Conservation (phyloP, 2,113 vertebrate genomes). For the Triplophysa rosa region DNA sequence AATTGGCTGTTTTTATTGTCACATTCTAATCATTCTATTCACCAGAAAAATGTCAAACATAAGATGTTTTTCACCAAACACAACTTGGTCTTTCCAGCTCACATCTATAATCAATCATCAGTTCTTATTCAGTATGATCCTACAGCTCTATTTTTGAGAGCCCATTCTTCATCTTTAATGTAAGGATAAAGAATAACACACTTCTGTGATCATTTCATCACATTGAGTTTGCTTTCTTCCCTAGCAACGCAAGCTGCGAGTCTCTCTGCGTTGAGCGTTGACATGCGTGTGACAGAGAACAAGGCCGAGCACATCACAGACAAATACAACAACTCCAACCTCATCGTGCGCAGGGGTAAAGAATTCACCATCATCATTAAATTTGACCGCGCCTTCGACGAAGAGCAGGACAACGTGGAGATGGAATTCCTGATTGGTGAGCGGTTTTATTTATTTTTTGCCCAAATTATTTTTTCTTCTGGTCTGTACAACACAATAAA, state of each 20-base stretch:
- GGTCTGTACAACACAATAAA: not conserved
- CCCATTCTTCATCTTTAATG: too few relatives aligned
- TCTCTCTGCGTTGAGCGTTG: constrained; percentile 57
- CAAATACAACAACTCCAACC: constrained; percentile 65
- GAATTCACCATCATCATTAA: constrained; percentile 73
- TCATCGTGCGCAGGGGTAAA: constrained; percentile 82
- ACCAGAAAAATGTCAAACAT: too few relatives aligned
- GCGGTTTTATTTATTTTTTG: constrained; percentile 29
- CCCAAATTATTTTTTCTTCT: not conserved
- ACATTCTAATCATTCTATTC: too few relatives aligned
- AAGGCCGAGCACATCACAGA: constrained; percentile 77
- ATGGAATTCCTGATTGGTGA: constrained; percentile 84
- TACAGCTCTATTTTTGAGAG: too few relatives aligned
- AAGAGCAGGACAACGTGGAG: constrained; percentile 67
- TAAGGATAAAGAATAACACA: too few relatives aligned
- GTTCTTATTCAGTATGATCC: too few relatives aligned
- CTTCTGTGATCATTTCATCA: too few relatives aligned
- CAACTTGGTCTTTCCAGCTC: too few relatives aligned
- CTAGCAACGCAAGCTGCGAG: not conserved
- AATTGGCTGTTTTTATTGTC: too few relatives aligned
- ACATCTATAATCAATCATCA: too few relatives aligned
- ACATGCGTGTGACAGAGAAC: constrained; percentile 74
- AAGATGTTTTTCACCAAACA: too few relatives aligned
- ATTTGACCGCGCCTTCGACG: constrained; percentile 70
- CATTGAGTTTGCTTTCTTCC: constrained; percentile 2